phyloP scores from a whole-genome alignment of 2,113 vertebrate genomes.

The Bubalus kerabau region DNA sequence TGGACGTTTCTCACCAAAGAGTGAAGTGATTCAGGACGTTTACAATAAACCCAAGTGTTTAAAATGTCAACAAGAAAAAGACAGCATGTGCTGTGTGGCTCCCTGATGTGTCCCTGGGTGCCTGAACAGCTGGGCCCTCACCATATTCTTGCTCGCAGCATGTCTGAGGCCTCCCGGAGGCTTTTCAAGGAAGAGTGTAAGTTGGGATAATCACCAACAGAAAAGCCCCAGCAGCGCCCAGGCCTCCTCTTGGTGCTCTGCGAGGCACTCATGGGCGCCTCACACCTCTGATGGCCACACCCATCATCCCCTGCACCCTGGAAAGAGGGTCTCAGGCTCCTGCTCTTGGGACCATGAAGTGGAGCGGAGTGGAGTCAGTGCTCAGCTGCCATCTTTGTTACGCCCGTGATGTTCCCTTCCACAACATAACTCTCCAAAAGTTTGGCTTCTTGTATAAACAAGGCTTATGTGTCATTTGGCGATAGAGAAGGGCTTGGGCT shows the following conservation, averaged over 20 bases:
- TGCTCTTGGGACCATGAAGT: neutral
- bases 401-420: rapidly evolving
- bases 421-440: neutral
- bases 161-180: rapidly evolving
- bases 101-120: rapidly evolving
- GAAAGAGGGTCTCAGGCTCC: neutral
- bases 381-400: neutral
- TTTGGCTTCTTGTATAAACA: neutral
- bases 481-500: neutral
- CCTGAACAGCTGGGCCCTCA: neutral
- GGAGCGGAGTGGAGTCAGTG: neutral
- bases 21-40: constrained; percentile 3
- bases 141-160: neutral
- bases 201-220: neutral
- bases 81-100: neutral
- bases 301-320: neutral
- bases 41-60: constrained; percentile 1
- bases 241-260: neutral
- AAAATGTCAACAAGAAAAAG: neutral
- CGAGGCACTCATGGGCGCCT: neutral
- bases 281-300: neutral
- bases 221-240: neutral
- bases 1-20: neutral
- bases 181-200: neutral
- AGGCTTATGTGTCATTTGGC: neutral